These are phyloP conservation scores for Drosophila mimica DNA, from an alignment of 2,888 invertebrate species.

Conservation along the genomic window DNA sequence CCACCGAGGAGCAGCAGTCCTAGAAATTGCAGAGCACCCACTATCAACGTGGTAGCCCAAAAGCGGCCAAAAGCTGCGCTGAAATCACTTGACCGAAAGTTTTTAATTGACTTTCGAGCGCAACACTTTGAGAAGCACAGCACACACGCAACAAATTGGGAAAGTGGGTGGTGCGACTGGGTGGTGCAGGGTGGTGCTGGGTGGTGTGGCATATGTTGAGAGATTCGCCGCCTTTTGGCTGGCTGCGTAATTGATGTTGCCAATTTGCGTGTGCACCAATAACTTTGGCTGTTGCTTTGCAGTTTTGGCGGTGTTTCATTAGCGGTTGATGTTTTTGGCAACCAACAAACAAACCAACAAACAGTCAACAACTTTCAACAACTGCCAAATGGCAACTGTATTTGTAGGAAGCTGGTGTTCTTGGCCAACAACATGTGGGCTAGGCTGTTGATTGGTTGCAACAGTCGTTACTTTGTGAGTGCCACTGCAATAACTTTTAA, in stretches of 20 bases:
- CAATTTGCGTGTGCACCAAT: constrained; percentile 53
- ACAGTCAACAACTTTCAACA: not conserved
- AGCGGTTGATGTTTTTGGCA: constrained; percentile 54
- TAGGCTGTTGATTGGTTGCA: constrained; percentile 18
- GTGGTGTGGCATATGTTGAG: constrained; percentile 52
- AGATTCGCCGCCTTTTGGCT: not conserved
- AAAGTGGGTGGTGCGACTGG: not conserved
- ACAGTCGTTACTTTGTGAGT: constrained; percentile 22
- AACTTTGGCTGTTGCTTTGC: constrained; percentile 46
- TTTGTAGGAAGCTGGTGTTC: constrained; percentile 19
- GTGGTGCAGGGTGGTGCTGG: constrained; percentile 27
- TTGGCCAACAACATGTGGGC: constrained; percentile 17
- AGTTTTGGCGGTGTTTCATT: constrained; percentile 70
- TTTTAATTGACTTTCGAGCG: constrained; percentile 74
- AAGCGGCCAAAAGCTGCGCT: constrained; percentile 3
- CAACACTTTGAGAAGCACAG: constrained; percentile 33
- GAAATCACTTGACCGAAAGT: constrained; percentile 69
- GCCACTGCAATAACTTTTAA: constrained; percentile 30
- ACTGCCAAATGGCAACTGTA: constrained; percentile 5
- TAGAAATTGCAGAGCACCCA: not conserved
- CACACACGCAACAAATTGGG: constrained; percentile 2
- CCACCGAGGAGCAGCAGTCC: not conserved
- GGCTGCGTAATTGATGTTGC: constrained; percentile 53
- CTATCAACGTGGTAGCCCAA: not conserved
- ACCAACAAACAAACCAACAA: not conserved